Evolutionary conservation across 1,140 invertebrate species (phyloP).

Genomic region (Drosophila virilis): DNA sequence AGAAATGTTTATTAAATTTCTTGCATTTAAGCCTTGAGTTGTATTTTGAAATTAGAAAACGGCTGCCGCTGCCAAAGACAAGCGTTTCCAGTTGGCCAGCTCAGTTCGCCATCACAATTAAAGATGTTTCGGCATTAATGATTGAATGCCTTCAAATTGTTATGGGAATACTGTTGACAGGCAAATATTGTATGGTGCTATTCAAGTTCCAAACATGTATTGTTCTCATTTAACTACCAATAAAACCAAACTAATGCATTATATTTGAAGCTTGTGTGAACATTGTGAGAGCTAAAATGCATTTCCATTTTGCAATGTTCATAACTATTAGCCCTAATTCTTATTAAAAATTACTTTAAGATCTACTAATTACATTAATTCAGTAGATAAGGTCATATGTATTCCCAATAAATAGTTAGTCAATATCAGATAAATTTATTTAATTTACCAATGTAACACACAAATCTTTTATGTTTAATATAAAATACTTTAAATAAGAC

Average conservation of each 20-base stretch:
- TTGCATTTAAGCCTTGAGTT: constrained; percentile 74
- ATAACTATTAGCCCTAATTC: too few species aligned
- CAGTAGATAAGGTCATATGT: too few species aligned
- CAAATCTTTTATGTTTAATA: too few species aligned
- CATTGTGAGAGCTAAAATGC: not conserved
- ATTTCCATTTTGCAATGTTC: too few species aligned
- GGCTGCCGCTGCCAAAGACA: constrained; percentile 44
- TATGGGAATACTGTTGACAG: not conserved
- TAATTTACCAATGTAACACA: too few species aligned
- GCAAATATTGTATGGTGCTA: not conserved
- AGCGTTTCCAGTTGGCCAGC: constrained; percentile 20
- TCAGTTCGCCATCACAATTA: constrained; percentile 19
- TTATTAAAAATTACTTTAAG: too few species aligned
- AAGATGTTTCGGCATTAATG: constrained; percentile 34
- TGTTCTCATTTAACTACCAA: constrained; percentile 15
- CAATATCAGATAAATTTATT: too few species aligned
- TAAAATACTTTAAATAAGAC: too few species aligned
- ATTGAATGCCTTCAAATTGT: constrained; percentile 35
- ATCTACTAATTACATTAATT: too few species aligned
- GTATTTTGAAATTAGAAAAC: constrained; percentile 58
- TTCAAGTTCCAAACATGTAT: not conserved
- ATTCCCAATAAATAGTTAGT: too few species aligned
- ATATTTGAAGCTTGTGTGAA: too few species aligned
- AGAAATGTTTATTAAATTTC: constrained; percentile 82
- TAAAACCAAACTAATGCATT: constrained; percentile 13